phyloP scores from a whole-genome alignment of 2,888 invertebrate species.

The Drosophila rubida region DNA sequence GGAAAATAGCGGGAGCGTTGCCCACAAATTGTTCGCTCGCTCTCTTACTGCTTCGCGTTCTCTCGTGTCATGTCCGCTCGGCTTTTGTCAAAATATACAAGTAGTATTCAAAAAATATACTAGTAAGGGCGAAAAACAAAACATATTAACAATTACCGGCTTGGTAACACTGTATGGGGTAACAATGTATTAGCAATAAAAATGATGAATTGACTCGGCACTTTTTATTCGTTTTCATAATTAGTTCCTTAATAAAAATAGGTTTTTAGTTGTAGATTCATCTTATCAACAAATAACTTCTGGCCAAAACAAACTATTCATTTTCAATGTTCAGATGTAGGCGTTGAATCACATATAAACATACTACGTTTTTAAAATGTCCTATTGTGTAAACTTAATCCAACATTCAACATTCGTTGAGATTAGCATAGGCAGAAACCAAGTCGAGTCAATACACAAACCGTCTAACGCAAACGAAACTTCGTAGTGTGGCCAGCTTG shows the following conservation, averaged over 20 bases:
- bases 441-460: constrained; percentile 17
- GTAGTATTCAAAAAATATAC: constrained; percentile 8
- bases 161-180: not conserved
- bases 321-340: no score
- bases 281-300: no score
- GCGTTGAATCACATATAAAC: no score
- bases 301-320: no score
- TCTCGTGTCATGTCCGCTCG: constrained; percentile 5
- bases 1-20: constrained; percentile 64
- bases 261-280: no score
- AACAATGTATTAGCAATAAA: no score
- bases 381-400: not conserved
- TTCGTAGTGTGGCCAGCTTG: constrained; percentile 24
- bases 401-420: not conserved
- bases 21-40: constrained; percentile 13
- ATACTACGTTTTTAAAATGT: no score
- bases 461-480: not conserved
- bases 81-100: not conserved
- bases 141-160: not conserved
- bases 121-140: not conserved
- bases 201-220: no score
- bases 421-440: constrained; percentile 5
- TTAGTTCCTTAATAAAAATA: no score
- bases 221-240: no score
- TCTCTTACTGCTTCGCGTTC: constrained; percentile 11